Evolutionary conservation across 2,888 invertebrate species (phyloP).

Genomic region (Spilosoma lubricipeda): DNA sequence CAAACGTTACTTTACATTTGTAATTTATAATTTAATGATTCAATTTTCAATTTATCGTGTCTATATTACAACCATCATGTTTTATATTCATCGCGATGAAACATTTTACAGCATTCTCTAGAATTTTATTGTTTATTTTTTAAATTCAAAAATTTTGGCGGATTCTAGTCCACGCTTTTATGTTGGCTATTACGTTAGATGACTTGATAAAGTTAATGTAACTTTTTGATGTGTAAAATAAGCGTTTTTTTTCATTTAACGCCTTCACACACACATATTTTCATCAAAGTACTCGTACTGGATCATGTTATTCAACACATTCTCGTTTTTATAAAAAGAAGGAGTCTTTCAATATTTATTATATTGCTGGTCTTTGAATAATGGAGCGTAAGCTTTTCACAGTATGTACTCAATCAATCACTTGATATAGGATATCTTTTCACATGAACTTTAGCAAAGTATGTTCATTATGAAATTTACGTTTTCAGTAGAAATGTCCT

Average conservation of each 20-base stretch:
- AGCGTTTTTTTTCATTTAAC: neutral
- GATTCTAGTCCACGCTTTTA: neutral
- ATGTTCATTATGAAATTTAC: neutral
- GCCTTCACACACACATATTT: neutral
- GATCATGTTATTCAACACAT: neutral
- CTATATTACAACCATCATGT: neutral
- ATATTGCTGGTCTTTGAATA: neutral
- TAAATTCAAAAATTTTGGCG: neutral
- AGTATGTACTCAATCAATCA: neutral
- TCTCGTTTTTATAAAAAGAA: neutral
- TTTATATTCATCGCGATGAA: neutral
- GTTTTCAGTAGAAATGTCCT: neutral
- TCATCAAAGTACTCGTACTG: neutral
- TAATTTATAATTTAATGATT: neutral
- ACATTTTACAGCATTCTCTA: neutral
- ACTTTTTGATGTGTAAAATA: neutral
- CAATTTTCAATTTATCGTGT: neutral
- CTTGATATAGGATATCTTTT: neutral
- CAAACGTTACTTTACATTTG: too few species aligned
- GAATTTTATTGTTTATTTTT: neutral
- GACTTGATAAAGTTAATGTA: neutral
- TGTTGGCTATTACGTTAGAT: neutral
- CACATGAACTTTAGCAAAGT: neutral
- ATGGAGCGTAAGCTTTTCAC: neutral
- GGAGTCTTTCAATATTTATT: neutral